Evolutionary conservation across 2,888 invertebrate genomes (phyloP).

Genomic region (Saturnia japonica): DNA sequence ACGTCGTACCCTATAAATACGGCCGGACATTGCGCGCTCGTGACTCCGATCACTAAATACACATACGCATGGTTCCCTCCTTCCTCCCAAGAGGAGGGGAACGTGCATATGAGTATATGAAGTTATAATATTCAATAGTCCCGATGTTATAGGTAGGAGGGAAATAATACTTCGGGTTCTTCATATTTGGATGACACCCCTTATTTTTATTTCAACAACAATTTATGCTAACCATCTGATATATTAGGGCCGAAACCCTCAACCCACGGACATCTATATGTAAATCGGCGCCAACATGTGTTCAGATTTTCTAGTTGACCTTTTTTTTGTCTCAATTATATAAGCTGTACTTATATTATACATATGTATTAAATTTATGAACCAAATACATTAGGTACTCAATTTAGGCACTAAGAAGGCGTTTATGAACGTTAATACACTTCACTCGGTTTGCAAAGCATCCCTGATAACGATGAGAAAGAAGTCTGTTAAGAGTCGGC

Average conservation of each 20-base stretch:
- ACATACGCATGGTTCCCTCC: too few species aligned
- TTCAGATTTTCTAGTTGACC: slow-evolving; percentile 43
- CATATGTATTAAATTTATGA: neutral
- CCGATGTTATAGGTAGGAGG: neutral
- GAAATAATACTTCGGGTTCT: neutral
- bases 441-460: too few species aligned
- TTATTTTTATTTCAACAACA: slow-evolving; percentile 58
- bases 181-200: slow-evolving; percentile 22
- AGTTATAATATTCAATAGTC: neutral
- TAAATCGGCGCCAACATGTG: slow-evolving; percentile 59
- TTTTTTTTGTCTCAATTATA: slow-evolving; percentile 27
- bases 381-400: too few species aligned
- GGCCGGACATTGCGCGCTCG: too few species aligned
- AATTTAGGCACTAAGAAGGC: too few species aligned
- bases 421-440: too few species aligned
- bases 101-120: too few species aligned
- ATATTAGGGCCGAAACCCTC: slow-evolving; percentile 60
- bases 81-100: too few species aligned
- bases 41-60: too few species aligned
- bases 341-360: neutral
- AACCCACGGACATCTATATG: slow-evolving; percentile 60
- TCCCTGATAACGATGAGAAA: too few species aligned
- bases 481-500: too few species aligned
- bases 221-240: slow-evolving; percentile 69
- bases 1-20: too few species aligned